Evolutionary conservation across 2,888 invertebrate species (phyloP), one percentile per base, ranked within the genome.

Genomic region (Cosmopolites sordidus): DNA sequence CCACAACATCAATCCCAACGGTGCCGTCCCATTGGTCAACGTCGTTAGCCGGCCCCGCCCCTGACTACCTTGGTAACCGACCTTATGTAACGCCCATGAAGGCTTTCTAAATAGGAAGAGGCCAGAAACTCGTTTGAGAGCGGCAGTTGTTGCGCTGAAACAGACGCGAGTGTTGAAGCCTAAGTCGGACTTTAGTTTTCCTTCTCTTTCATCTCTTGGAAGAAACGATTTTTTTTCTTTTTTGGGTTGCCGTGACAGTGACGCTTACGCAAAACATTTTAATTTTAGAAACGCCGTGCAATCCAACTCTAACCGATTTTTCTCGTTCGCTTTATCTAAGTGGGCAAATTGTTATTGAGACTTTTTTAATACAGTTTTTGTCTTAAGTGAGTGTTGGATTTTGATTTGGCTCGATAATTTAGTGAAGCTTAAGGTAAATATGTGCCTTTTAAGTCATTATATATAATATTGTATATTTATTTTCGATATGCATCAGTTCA

Each of bases 41-140:
- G 40, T 45, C 51, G 52, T 38, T 42, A 38, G 48, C 47, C 48
- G 29, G 46, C 56, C 58, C 54, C 70, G 67, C 71, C 70, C 59
- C 49, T 49, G 40, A 55, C 62, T 43, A 62, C 62, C 67, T 65
- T 63, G 64, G 64, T 62, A 59, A 66, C 67, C 57, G 61, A 60
- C 60, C 57, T 58, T 42, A 52, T 50, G 59, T 45, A 22, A 58
- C 64, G 66, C 66, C 68, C 68, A 64, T 58, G 56, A 48, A 47
- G 54, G 57, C 62, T 64, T 63, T 64, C 65, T 62, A 67, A 66
- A 68, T 65, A 66, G 67, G 64, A 64, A 56, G 58, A 22, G 22
- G 59, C 54, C 48, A 43, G 55, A 59, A 65, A 63, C 62, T 58
- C 57, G 65, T 62, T 62, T 63, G 57, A 56, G 56, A 58, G 58